Conservation (phyloP, 2,888 invertebrate genomes). For the Lasioglossum lativentre region DNA sequence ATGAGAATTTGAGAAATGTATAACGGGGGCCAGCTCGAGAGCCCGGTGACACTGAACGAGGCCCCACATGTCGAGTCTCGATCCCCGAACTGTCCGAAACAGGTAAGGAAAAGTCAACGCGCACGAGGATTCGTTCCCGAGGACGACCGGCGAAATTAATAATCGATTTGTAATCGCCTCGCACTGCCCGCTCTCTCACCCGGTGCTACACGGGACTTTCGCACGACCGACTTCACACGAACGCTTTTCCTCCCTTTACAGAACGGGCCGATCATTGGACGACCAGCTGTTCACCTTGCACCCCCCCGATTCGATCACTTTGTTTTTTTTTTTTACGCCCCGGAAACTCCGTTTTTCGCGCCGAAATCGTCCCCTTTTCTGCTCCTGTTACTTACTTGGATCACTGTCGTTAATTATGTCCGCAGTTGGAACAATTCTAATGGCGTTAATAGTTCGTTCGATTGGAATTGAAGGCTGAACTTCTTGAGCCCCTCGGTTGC, state of each 20-base stretch:
- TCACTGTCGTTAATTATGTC: too few relatives aligned
- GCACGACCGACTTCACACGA: conserved; percentile 51
- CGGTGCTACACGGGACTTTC: conserved; percentile 66
- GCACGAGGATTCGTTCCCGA: conserved; percentile 45
- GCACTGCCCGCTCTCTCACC: conserved; percentile 83
- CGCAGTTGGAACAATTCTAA: neutral
- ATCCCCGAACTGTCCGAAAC: conserved; percentile 80
- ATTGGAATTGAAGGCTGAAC: too few relatives aligned
- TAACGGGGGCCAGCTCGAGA: conserved; percentile 61
- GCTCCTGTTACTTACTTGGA: neutral
- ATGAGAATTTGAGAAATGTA: conserved; percentile 37
- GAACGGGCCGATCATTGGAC: neutral
- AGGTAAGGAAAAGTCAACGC: conserved; percentile 78
- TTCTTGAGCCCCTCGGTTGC: too few relatives aligned
- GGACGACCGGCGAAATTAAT: conserved; percentile 47
- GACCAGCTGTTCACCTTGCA: neutral
- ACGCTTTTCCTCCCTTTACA: conserved; percentile 26
- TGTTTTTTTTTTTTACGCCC: neutral
- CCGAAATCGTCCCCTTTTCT: neutral
- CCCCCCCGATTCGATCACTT: neutral
- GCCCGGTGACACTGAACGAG: conserved; percentile 62
- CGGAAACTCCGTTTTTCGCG: neutral
- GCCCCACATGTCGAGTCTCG: conserved; percentile 69
- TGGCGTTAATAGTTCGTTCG: too few relatives aligned
- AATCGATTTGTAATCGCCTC: conserved; percentile 64